phyloP scores from a whole-genome alignment of 2,888 invertebrate genomes.

The Choreutis nemorana region DNA sequence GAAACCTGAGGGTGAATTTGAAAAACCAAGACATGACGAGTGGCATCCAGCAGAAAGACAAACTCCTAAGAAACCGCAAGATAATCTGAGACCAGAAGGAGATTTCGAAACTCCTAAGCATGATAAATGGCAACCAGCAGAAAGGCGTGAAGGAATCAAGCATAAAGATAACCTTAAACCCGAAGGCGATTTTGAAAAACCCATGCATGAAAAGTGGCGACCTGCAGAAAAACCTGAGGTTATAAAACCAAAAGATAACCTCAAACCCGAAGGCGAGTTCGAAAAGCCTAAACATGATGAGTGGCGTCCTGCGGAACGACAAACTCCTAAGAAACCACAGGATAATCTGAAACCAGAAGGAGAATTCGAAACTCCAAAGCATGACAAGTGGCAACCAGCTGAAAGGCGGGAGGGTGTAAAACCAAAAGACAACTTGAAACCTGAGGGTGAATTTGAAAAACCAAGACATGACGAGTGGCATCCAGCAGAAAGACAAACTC shows the following conservation, averaged over 20 bases:
- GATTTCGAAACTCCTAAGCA: slow-evolving; percentile 46
- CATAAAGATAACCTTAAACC: slow-evolving; percentile 66
- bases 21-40: slow-evolving; percentile 34
- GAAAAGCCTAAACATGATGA: slow-evolving; percentile 37
- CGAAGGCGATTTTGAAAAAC: slow-evolving; percentile 64
- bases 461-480: slow-evolving; percentile 30
- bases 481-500: slow-evolving; percentile 46
- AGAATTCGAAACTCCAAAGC: slow-evolving; percentile 39
- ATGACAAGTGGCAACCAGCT: slow-evolving; percentile 31
- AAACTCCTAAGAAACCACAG: slow-evolving; percentile 31
- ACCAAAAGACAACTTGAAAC: slow-evolving; percentile 49
- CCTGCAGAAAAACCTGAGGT: slow-evolving; percentile 56
- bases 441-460: slow-evolving; percentile 47
- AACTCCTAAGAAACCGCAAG: slow-evolving; percentile 44
- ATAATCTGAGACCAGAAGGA: slow-evolving; percentile 64
- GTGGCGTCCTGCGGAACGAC: slow-evolving; percentile 42
- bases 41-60: slow-evolving; percentile 44
- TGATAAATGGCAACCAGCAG: slow-evolving; percentile 31
- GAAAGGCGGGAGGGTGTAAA: slow-evolving; percentile 32
- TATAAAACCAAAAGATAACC: slow-evolving; percentile 68
- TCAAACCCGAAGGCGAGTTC: slow-evolving; percentile 69
- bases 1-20: slow-evolving; percentile 64
- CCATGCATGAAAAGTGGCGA: slow-evolving; percentile 38
- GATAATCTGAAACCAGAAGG: slow-evolving; percentile 66
- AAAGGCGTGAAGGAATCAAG: slow-evolving; percentile 37